Conservation (phyloP, 2,113 vertebrate genomes). For the Triplophysa rosa region DNA sequence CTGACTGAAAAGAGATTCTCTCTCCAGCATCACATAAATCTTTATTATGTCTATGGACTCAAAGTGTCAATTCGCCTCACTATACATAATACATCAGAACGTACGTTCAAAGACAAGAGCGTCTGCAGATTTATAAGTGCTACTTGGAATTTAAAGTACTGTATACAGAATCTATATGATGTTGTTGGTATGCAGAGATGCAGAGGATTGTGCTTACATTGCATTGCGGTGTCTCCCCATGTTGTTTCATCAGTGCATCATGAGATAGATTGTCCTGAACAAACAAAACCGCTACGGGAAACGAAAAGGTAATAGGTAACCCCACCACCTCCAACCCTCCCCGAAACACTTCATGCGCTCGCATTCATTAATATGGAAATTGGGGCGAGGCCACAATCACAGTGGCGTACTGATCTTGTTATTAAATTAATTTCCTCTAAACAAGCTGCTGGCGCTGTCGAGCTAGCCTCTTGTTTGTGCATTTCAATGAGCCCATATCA, state of each 20-base stretch:
- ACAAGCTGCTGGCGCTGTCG: slow-evolving; percentile 68
- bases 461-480: slow-evolving; percentile 63
- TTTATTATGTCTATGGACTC: slow-evolving; percentile 56
- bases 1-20: slow-evolving; percentile 53
- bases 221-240: not conserved
- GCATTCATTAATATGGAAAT: slow-evolving; percentile 76
- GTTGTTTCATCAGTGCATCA: slow-evolving; percentile 6
- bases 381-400: slow-evolving; percentile 63
- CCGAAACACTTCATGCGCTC: slow-evolving; percentile 63
- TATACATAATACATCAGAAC: slow-evolving; percentile 45
- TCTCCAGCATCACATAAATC: slow-evolving; percentile 56
- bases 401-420: slow-evolving; percentile 67
- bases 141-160: not conserved
- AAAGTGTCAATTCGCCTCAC: slow-evolving; percentile 43
- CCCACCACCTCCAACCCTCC: slow-evolving; percentile 42
- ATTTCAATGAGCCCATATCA: slow-evolving; percentile 76
- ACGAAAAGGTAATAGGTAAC: slow-evolving; percentile 66
- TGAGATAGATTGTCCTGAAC: slow-evolving; percentile 6
- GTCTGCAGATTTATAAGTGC: slow-evolving; percentile 5
- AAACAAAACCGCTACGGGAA: slow-evolving; percentile 47
- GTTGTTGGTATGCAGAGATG: not conserved
- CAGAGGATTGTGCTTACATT: slow-evolving; percentile 13
- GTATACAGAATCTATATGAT: slow-evolving; percentile 20
- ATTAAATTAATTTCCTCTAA: slow-evolving; percentile 74
- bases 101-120: slow-evolving; percentile 28